Conservation (phyloP, 2,797 vertebrate genomes). For the Sitta carolinensis region DNA sequence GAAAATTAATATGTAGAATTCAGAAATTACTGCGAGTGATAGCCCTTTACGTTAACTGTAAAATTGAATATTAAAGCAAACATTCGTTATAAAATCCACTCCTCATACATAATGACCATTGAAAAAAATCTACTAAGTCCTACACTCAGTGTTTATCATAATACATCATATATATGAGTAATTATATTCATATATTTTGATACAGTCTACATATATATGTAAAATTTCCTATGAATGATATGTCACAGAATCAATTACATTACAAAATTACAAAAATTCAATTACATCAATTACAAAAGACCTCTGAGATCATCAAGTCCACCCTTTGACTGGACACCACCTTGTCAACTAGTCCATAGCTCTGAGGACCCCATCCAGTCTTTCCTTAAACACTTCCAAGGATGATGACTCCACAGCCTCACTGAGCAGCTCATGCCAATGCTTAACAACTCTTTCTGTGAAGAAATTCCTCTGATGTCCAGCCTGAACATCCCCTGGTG, state of each 20-base stretch:
- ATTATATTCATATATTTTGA: not conserved
- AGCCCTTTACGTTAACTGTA: not conserved
- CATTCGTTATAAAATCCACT: not conserved
- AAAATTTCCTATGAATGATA: not conserved
- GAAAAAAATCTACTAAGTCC: not conserved
- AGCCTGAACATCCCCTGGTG: not conserved
- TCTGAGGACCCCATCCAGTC: rapidly evolving
- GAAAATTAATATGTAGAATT: not conserved
- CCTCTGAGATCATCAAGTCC: not conserved
- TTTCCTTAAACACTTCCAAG: not conserved
- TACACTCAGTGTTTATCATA: not conserved
- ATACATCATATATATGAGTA: not conserved
- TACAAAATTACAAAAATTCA: not conserved
- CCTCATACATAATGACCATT: rapidly evolving
- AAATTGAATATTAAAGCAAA: not conserved
- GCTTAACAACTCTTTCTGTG: not conserved
- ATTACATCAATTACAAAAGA: too few relatives aligned
- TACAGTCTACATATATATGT: not conserved
- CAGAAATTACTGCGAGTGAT: not conserved
- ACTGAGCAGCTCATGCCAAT: not conserved
- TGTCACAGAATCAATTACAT: not conserved
- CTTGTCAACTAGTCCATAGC: too few relatives aligned
- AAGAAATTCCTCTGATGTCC: not conserved
- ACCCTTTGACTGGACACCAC: not conserved
- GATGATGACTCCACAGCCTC: too few relatives aligned